Conservation (phyloP, 2,113 vertebrate genomes). For the Paramisgurnus dabryanus region DNA sequence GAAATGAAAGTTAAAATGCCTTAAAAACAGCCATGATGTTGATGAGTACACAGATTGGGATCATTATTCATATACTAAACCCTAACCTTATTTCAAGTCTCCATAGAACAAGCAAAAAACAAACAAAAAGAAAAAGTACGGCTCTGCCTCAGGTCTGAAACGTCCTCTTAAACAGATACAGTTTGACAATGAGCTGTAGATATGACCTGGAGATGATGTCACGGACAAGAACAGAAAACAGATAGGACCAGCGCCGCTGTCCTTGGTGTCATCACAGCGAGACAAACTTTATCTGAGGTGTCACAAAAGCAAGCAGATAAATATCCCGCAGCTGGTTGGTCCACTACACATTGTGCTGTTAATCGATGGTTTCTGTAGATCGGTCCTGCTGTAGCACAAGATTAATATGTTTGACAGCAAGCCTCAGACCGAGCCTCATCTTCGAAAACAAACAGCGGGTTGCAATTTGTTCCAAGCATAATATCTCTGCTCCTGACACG, state of each 20-base stretch:
- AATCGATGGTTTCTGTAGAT: slow-evolving; percentile 29
- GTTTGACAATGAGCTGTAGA: background rate
- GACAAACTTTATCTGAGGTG: background rate
- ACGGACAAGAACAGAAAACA: background rate
- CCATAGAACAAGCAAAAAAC: background rate
- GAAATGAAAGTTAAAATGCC: background rate
- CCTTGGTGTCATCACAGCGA: background rate
- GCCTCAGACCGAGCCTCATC: background rate
- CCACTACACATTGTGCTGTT: background rate
- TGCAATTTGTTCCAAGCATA: slow-evolving; percentile 34
- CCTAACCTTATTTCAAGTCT: slow-evolving; percentile 14
- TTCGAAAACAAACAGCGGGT: slow-evolving; percentile 30
- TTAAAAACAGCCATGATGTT: background rate
- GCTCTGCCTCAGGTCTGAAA: background rate
- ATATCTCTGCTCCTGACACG: slow-evolving; percentile 13
- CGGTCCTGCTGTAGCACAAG: background rate
- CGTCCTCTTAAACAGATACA: background rate
- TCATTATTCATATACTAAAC: background rate
- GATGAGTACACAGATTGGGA: background rate
- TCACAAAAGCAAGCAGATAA: slow-evolving; percentile 19
- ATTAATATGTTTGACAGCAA: slow-evolving; percentile 1
- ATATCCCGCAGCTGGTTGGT: slow-evolving; percentile 3
- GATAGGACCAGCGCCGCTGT: background rate
- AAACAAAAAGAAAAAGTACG: background rate
- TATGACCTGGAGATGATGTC: background rate